Evolutionary conservation across 2,888 invertebrate species (phyloP).

Genomic region (Spodoptera exigua): DNA sequence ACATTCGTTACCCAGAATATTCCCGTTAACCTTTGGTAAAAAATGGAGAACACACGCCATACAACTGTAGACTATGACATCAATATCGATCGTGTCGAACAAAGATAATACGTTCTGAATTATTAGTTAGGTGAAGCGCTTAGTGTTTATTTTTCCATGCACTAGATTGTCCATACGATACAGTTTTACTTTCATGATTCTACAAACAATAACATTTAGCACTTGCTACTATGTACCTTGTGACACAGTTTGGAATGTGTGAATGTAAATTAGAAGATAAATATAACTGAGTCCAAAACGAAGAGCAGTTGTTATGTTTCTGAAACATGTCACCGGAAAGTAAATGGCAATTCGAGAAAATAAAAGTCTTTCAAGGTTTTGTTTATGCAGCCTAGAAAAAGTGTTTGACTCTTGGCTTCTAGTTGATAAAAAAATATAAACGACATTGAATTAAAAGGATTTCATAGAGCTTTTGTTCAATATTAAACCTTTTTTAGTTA

Average conservation of each 20-base stretch:
- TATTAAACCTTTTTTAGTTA: too few relatives aligned
- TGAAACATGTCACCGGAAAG: conserved; percentile 12
- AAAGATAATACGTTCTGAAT: conserved; percentile 43
- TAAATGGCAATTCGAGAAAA: conserved; percentile 7
- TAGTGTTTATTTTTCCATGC: conserved; percentile 22
- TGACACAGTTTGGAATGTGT: conserved; percentile 33
- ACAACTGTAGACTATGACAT: conserved; percentile 32
- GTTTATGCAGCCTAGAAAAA: background rate
- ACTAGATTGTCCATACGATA: conserved; percentile 34
- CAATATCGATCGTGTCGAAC: conserved; percentile 49
- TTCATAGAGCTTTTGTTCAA: too few relatives aligned
- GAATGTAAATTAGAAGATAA: conserved; percentile 32
- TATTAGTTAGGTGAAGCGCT: conserved; percentile 44
- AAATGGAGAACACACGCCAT: conserved; percentile 19
- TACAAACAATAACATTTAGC: conserved; percentile 48
- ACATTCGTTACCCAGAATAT: conserved; percentile 3
- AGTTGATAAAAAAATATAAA: too few relatives aligned
- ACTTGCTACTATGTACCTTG: conserved; percentile 33
- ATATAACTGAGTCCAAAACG: conserved; percentile 24
- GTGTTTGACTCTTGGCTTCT: background rate
- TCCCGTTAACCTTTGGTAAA: conserved; percentile 19
- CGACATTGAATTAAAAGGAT: too few relatives aligned
- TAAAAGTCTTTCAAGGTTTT: conserved; percentile 1
- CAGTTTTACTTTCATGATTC: conserved; percentile 54
- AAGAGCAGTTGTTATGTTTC: conserved; percentile 24